A percentile compares a stretch with the other conserved stretches of the same genome.
Conservation (phyloP, 2,888 invertebrate genomes). For the Mamestra brassicae region DNA sequence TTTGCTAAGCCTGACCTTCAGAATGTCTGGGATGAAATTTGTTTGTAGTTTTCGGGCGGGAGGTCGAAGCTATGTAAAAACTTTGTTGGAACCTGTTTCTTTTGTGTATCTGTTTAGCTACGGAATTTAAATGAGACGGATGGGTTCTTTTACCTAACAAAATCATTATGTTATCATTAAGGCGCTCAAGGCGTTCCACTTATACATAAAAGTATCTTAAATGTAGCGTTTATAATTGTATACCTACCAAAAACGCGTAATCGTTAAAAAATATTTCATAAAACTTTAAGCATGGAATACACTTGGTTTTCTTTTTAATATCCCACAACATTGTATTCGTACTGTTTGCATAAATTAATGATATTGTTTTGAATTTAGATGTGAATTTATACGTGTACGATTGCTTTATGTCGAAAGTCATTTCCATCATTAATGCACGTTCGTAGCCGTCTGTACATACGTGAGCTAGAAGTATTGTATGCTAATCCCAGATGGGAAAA, state of each 20-base stretch:
- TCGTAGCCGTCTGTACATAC: slow-evolving; percentile 27
- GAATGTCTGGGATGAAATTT: slow-evolving; percentile 32
- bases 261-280: slow-evolving; percentile 24
- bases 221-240: background rate
- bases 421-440: slow-evolving; percentile 51
- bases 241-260: background rate
- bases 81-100: slow-evolving; percentile 49
- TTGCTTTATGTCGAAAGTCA: slow-evolving; percentile 41
- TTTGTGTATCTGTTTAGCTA: slow-evolving; percentile 27
- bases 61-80: slow-evolving; percentile 21
- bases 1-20: slow-evolving; percentile 52
- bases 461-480: slow-evolving; percentile 73
- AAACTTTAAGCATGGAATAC: background rate
- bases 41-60: slow-evolving; percentile 15
- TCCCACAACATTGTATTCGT: slow-evolving; percentile 21
- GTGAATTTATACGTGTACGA: slow-evolving; percentile 30
- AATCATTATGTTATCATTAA: slow-evolving; percentile 47
- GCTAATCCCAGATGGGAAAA: slow-evolving; percentile 70
- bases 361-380: slow-evolving; percentile 44
- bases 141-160: slow-evolving; percentile 45
- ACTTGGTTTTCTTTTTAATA: slow-evolving; percentile 27
- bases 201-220: background rate
- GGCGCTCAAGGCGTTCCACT: slow-evolving; percentile 25
- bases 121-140: slow-evolving; percentile 56
- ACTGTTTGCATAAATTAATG: slow-evolving; percentile 23